phyloP scores from a whole-genome alignment of 2,888 invertebrate genomes.

The Lepidocyrtinus sp. region DNA sequence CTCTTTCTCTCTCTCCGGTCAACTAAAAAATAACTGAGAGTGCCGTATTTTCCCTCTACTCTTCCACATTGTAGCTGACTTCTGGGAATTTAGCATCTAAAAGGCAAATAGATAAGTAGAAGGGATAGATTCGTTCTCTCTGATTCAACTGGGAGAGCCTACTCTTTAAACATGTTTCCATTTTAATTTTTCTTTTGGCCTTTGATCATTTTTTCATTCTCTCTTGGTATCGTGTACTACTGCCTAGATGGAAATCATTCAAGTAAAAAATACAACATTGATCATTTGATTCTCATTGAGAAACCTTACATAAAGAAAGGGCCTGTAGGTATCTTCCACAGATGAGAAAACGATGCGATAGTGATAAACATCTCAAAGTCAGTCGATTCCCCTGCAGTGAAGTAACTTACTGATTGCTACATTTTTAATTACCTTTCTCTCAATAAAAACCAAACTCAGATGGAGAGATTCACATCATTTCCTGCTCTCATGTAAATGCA shows the following conservation, averaged over 20 bases:
- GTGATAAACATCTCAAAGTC: constrained; percentile 7
- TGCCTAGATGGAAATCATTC: constrained; percentile 1
- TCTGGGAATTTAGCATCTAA: constrained; percentile 47
- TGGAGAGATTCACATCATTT: constrained; percentile 11
- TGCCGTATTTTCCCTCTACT: neutral
- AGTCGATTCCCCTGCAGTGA: neutral
- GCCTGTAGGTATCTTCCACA: neutral
- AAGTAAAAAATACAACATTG: constrained; percentile 1
- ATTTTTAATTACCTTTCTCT: constrained; percentile 3
- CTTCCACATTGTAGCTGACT: constrained; percentile 29
- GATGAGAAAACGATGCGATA: neutral
- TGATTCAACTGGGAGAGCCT: neutral
- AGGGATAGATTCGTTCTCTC: constrained; percentile 1
- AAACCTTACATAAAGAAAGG: neutral
- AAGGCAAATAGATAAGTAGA: constrained; percentile 43
- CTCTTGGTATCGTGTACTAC: neutral
- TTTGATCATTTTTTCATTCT: neutral
- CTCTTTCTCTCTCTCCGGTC: neutral
- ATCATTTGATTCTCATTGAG: neutral
- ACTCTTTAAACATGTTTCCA: constrained; percentile 3
- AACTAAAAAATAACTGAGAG: constrained; percentile 9
- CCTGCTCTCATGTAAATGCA: neutral
- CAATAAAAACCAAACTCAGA: neutral
- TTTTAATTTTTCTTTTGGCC: constrained; percentile 5
- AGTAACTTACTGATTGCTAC: neutral